phyloP scores from a whole-genome alignment of 2,888 invertebrate species.

The Perizoma affinitatum region DNA sequence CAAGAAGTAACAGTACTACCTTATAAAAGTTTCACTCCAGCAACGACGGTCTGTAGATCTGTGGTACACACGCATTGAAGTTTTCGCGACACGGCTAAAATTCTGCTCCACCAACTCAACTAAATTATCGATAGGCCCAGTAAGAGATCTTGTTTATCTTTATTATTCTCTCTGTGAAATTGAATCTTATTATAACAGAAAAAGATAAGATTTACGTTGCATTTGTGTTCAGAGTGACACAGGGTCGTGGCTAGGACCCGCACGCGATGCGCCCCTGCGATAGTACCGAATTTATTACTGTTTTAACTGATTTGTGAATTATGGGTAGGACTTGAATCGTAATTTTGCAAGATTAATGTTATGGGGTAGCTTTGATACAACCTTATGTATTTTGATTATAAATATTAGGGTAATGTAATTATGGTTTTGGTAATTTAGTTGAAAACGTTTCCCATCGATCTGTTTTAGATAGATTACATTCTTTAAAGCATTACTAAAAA shows the following conservation, averaged over 20 bases:
- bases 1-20: slow-evolving; percentile 9
- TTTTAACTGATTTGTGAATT: slow-evolving; percentile 43
- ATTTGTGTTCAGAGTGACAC: slow-evolving; percentile 11
- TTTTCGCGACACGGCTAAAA: too few species aligned
- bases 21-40: slow-evolving; percentile 13
- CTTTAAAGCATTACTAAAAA: too few species aligned
- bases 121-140: too few species aligned
- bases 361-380: slow-evolving; percentile 16
- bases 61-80: background rate
- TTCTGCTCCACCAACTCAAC: too few species aligned
- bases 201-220: too few species aligned
- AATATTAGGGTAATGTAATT: slow-evolving; percentile 4
- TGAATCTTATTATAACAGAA: too few species aligned
- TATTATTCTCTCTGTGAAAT: too few species aligned
- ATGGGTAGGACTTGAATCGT: slow-evolving; percentile 30
- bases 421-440: background rate
- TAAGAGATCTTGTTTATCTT: too few species aligned
- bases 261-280: slow-evolving; percentile 40
- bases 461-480: too few species aligned
- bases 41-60: background rate
- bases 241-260: slow-evolving; percentile 19
- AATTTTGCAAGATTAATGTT: slow-evolving; percentile 37
- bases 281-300: slow-evolving; percentile 41
- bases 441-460: background rate
- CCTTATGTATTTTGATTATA: slow-evolving; percentile 2